Percentiles rank a stretch among this genome's conserved stretches.
Evolutionary conservation across 2,888 invertebrate genomes (phyloP).

Genomic region (Sinodicranocentrus sp.): DNA sequence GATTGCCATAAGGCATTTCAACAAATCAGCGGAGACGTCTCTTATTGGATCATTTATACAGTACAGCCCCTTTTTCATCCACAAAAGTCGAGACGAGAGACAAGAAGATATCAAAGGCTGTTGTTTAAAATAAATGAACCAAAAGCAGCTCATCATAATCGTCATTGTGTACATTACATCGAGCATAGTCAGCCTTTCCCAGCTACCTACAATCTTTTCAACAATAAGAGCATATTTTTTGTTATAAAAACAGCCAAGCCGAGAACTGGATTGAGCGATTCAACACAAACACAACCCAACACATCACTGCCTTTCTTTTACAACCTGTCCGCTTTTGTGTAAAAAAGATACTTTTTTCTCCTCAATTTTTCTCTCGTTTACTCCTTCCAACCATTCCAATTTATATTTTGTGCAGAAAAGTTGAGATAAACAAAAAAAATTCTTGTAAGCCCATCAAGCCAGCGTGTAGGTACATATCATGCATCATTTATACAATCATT

Average conservation of each 20-base stretch:
- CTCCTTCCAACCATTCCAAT: conserved; percentile 32
- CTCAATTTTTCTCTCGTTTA: conserved; percentile 38
- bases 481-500: conserved; percentile 8
- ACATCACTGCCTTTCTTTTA: conserved; percentile 5
- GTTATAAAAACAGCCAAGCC: conserved; percentile 10
- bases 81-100: conserved; percentile 43
- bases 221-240: conserved; percentile 47
- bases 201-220: conserved; percentile 5
- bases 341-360: conserved; percentile 30
- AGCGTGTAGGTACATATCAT: background rate
- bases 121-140: conserved; percentile 57
- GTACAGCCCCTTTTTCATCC: conserved; percentile 54
- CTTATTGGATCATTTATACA: conserved; percentile 56
- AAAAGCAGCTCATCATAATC: conserved; percentile 45
- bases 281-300: background rate
- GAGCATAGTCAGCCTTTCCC: no score
- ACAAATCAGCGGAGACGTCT: conserved; percentile 59
- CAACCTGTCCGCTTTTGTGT: conserved; percentile 20
- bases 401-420: conserved; percentile 46
- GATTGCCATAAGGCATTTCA: conserved; percentile 63
- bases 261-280: conserved; percentile 53
- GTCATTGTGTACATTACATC: conserved; percentile 23
- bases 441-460: background rate
- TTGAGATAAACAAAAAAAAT: background rate
- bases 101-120: conserved; percentile 39